Conservation (phyloP, 2,888 invertebrate genomes). For the Melanargia galathea region DNA sequence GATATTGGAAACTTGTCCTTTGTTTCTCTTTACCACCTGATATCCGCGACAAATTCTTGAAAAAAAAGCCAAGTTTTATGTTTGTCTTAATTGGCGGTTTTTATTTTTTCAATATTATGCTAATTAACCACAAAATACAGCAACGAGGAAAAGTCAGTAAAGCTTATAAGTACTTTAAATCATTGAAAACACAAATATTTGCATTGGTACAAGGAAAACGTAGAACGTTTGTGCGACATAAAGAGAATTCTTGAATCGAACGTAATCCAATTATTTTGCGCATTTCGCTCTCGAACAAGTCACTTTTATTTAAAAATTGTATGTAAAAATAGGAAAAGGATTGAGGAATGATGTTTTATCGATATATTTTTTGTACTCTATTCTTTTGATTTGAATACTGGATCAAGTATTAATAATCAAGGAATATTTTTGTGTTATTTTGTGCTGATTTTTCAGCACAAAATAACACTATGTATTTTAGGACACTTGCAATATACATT, state of each 20-base stretch:
- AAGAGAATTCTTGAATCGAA: conserved; percentile 37
- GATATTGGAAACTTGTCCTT: too few species aligned
- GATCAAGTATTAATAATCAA: too few species aligned
- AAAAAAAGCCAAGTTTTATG: too few species aligned
- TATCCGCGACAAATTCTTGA: too few species aligned
- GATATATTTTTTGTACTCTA: background rate
- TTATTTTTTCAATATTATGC: too few species aligned
- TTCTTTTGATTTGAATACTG: background rate
- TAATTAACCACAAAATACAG: too few species aligned
- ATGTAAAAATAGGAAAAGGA: background rate
- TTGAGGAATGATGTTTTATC: background rate
- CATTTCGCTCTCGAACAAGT: conserved; percentile 29
- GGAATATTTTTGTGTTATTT: background rate
- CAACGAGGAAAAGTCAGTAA: background rate
- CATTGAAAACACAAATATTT: conserved; percentile 22
- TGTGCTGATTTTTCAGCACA: too few species aligned
- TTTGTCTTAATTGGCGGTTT: too few species aligned
- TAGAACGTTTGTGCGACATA: conserved; percentile 16
- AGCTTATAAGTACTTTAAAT: background rate
- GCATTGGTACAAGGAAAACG: conserved; percentile 11
- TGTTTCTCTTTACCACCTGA: too few species aligned
- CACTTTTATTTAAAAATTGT: conserved; percentile 13
- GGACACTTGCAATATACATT: too few species aligned
- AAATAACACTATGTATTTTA: too few species aligned
- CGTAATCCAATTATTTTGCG: conserved; percentile 39